Evolutionary conservation across 2,113 vertebrate genomes (phyloP).

Genomic region (Brachyhypopomus occidentalis): DNA sequence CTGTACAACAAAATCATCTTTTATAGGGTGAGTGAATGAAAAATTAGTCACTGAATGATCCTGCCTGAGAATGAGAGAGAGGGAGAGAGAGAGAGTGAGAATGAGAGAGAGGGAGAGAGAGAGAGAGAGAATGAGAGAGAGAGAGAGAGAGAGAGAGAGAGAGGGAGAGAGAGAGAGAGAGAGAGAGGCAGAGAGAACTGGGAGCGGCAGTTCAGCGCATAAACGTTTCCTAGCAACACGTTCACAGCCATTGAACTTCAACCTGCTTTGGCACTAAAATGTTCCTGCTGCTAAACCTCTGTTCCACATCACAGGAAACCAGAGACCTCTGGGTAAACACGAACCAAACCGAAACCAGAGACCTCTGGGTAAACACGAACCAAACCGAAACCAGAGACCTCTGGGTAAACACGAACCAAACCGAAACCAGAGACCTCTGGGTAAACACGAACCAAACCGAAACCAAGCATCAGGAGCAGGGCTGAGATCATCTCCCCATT

Average conservation of each 20-base stretch:
- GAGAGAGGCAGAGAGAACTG: background rate
- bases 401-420: background rate
- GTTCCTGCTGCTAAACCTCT: too few relatives aligned
- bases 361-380: constrained; percentile 18
- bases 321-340: background rate
- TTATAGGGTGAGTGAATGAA: too few relatives aligned
- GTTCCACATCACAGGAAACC: background rate
- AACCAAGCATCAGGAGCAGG: background rate
- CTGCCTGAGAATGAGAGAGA: background rate
- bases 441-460: constrained; percentile 4
- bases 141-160: constrained; percentile 16
- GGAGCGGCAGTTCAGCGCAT: background rate
- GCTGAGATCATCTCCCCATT: background rate
- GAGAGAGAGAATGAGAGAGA: constrained; percentile 47
- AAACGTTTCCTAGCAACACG: constrained; percentile 24
- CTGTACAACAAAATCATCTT: too few relatives aligned
- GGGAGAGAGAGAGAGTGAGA: background rate
- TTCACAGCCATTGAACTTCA: constrained; percentile 2
- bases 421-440: constrained; percentile 3
- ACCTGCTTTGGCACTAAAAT: background rate
- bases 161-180: background rate
- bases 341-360: background rate
- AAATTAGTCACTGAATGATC: too few relatives aligned
- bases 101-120: background rate
- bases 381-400: background rate